Conservation (phyloP, 1,140 invertebrate species). For the Phocides pigmalion region DNA sequence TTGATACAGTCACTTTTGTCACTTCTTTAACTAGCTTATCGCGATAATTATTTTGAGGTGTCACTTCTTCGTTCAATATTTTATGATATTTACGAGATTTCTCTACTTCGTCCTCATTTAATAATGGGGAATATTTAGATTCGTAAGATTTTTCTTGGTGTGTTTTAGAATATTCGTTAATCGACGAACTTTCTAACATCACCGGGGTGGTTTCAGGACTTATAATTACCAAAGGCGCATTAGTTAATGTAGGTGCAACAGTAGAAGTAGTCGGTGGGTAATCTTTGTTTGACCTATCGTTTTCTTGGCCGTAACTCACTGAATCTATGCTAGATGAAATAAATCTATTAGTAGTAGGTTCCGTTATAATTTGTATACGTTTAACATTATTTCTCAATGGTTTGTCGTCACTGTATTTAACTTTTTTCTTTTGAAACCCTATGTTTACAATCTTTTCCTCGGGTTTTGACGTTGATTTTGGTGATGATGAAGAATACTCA, state of each 20-base stretch:
- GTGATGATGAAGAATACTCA: conserved; percentile 44
- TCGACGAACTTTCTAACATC: conserved; percentile 45
- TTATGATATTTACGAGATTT: conserved; percentile 62
- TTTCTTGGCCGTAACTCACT: conserved; percentile 36
- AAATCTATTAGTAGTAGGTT: conserved; percentile 48
- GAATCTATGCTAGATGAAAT: conserved; percentile 41
- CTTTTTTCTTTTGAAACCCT: conserved; percentile 66
- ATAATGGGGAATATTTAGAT: conserved; percentile 59
- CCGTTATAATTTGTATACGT: conserved; percentile 66
- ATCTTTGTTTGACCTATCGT: conserved; percentile 33
- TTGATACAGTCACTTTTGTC: conserved; percentile 44
- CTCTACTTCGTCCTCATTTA: conserved; percentile 39
- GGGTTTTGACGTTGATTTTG: conserved; percentile 39
- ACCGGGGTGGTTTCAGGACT: conserved; percentile 39
- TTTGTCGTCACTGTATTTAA: conserved; percentile 57
- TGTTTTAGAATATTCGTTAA: conserved; percentile 38
- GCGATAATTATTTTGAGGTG: conserved; percentile 28
- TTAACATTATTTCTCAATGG: conserved; percentile 57
- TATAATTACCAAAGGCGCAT: conserved; percentile 30
- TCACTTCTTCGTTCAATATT: conserved; percentile 50
- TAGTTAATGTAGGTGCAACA: conserved; percentile 29
- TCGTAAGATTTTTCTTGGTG: conserved; percentile 45
- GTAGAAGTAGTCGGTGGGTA: conserved; percentile 40
- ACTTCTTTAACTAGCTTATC: conserved; percentile 35
- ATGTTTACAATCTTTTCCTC: conserved; percentile 68